phyloP scores from a whole-genome alignment of 2,113 vertebrate genomes.

The Hemichromis elongatus region DNA sequence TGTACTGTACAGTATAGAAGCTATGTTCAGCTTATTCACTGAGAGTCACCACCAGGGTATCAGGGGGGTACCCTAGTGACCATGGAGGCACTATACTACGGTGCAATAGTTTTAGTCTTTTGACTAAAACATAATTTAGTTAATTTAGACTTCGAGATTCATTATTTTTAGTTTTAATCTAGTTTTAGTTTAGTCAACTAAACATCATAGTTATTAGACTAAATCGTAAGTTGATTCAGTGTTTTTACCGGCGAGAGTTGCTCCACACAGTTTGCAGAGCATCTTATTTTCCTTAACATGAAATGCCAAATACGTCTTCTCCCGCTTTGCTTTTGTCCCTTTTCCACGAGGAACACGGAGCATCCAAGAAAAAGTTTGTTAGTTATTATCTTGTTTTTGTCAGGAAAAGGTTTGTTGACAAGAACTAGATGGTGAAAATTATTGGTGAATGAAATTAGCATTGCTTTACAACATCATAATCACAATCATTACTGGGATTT shows the following conservation, averaged over 20 bases:
- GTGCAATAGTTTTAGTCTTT: not conserved
- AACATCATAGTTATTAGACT: not conserved
- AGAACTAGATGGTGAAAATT: not conserved
- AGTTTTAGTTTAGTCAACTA: not conserved
- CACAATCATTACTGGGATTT: not conserved
- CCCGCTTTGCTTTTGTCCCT: not conserved
- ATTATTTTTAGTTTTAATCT: not conserved
- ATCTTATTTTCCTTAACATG: not conserved
- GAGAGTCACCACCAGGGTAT: not conserved
- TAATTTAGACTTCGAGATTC: not conserved
- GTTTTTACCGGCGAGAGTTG: rapidly evolving
- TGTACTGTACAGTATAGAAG: not conserved
- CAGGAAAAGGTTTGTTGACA: not conserved
- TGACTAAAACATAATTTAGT: not conserved
- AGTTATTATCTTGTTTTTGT: not conserved
- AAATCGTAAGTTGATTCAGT: not conserved
- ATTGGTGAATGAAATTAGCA: not conserved
- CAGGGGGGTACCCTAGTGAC: not conserved
- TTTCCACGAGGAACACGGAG: not conserved
- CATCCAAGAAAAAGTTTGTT: not conserved
- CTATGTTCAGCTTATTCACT: not conserved
- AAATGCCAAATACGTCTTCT: not conserved
- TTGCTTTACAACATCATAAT: not conserved
- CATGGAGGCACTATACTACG: not conserved
- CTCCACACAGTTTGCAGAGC: not conserved